Evolutionary conservation across 2,113 vertebrate genomes (phyloP).

Genomic region (Panurus biarmicus): DNA sequence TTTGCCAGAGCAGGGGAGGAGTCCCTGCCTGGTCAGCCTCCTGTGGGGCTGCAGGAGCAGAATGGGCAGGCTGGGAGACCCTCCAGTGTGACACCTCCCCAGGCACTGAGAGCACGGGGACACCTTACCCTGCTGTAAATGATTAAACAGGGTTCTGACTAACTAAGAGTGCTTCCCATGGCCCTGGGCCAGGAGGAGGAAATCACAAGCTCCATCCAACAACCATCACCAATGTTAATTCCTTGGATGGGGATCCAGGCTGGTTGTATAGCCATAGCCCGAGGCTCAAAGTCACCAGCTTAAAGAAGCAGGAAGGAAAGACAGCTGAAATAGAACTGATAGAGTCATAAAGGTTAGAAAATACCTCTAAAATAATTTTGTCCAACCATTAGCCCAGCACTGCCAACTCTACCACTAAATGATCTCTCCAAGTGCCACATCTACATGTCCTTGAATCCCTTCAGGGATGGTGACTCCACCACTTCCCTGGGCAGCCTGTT

Average conservation of each 20-base stretch:
- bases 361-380: neutral
- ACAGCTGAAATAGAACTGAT: rapidly evolving
- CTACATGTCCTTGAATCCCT: neutral
- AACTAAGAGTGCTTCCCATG: neutral
- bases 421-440: neutral
- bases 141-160: neutral
- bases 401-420: neutral
- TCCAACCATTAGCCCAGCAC: neutral
- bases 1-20: neutral
- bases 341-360: neutral
- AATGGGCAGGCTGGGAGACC: neutral
- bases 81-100: neutral
- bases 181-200: neutral
- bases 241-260: neutral
- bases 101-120: neutral
- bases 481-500: neutral
- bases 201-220: neutral
- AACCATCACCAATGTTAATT: neutral
- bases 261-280: neutral
- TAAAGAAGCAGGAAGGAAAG: neutral
- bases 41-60: neutral
- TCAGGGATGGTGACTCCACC: neutral
- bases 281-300: neutral
- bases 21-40: rapidly evolving
- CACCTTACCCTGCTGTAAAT: neutral